Evolutionary conservation across 2,888 invertebrate genomes (phyloP).

Genomic region (Drosophila paracracens): DNA sequence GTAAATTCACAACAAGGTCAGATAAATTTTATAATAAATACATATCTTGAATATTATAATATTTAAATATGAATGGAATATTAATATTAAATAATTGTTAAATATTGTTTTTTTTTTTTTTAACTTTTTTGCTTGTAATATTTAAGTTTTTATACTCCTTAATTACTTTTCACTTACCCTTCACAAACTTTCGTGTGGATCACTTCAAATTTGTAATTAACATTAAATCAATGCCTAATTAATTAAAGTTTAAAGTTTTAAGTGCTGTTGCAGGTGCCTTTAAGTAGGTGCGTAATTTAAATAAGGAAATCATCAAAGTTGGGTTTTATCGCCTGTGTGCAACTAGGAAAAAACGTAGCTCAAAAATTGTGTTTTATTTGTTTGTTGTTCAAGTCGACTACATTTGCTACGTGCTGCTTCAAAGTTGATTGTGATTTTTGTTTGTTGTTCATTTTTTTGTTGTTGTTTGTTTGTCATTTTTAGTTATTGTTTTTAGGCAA

Average conservation of each 20-base stretch:
- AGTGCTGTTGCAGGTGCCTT: conserved; percentile 36
- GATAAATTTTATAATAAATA: not conserved
- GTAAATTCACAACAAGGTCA: not conserved
- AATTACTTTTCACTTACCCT: conserved; percentile 32
- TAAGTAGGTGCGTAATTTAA: conserved; percentile 33
- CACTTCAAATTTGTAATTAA: conserved; percentile 23
- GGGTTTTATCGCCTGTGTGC: conserved; percentile 22
- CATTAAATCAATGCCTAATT: conserved; percentile 21
- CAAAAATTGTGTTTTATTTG: conserved; percentile 16
- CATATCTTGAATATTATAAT: not conserved
- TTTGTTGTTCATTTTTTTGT: conserved; percentile 18
- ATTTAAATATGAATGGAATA: not conserved
- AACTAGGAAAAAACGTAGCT: conserved; percentile 26
- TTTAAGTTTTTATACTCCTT: not conserved
- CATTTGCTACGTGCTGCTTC: conserved; percentile 36
- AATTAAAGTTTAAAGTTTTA: conserved; percentile 17
- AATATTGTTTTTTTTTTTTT: not conserved
- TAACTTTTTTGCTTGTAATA: not conserved
- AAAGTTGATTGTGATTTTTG: conserved; percentile 13
- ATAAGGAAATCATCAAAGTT: conserved; percentile 13
- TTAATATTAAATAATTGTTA: not conserved
- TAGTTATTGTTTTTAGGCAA: not conserved
- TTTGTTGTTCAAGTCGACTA: conserved; percentile 13
- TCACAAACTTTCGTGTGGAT: conserved; percentile 6
- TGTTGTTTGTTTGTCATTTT: not conserved